These are phyloP conservation scores for Apodemus agrarius DNA, from an alignment of 2,797 vertebrate species.

Conservation along the genomic window DNA sequence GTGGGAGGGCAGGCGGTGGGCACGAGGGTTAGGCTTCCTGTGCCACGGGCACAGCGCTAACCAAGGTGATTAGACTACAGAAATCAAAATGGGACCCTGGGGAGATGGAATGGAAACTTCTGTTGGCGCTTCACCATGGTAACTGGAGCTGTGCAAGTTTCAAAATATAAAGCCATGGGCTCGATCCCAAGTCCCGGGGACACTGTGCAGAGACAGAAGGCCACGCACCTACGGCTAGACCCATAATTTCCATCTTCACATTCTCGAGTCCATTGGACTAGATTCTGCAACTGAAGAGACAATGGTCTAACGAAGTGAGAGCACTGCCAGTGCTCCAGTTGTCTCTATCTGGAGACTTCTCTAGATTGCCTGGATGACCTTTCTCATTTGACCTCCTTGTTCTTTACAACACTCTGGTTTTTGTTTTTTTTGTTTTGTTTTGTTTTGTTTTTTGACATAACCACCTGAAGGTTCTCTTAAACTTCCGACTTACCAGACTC, in stretches of 20 bases:
- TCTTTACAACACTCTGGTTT: neutral
- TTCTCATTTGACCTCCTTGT: conserved; percentile 3
- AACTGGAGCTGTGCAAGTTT: neutral
- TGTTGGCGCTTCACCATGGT: neutral
- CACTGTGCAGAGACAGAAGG: neutral
- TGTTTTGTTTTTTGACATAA: neutral
- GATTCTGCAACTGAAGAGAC: neutral
- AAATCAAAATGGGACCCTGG: neutral
- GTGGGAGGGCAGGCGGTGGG: neutral
- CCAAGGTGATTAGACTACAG: neutral
- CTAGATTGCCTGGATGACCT: neutral
- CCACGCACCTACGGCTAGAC: neutral
- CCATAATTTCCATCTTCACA: neutral
- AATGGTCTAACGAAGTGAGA: neutral
- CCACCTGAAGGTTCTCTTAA: neutral
- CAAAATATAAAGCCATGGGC: conserved; percentile 27
- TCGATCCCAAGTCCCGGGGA: neutral
- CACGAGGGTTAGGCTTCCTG: neutral
- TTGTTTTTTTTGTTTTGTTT: neutral
- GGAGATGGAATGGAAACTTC: neutral
- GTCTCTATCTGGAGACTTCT: neutral
- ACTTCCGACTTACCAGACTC: neutral
- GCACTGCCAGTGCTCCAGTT: neutral
- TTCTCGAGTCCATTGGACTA: neutral
- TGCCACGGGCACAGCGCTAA: neutral